phyloP scores from a whole-genome alignment of 2,113 vertebrate genomes.

The Neodon shergylaensis region DNA sequence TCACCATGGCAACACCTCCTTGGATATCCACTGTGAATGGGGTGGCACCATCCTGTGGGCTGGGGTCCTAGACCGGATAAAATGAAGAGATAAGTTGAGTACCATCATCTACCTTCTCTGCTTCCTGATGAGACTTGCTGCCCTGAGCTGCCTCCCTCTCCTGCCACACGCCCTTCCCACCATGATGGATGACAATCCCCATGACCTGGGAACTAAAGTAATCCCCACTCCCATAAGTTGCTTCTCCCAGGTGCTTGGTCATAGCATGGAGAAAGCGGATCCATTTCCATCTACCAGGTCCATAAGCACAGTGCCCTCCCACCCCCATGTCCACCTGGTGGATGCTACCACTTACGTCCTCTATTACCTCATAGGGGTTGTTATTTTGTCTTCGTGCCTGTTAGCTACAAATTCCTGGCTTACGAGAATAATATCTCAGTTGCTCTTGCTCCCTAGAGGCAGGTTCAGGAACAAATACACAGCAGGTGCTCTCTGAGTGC shows the following conservation, averaged over 20 bases:
- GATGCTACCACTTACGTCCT: neutral
- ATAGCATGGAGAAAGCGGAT: neutral
- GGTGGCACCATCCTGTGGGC: neutral
- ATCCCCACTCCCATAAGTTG: neutral
- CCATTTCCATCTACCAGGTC: neutral
- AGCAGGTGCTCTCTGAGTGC: too few relatives aligned
- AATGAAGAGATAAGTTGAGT: neutral
- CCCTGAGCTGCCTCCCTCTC: neutral
- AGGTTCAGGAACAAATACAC: neutral
- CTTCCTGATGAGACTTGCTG: neutral
- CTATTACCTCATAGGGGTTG: too few relatives aligned
- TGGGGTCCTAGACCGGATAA: neutral
- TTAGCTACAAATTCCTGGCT: neutral
- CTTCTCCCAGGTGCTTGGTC: neutral
- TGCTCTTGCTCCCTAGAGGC: neutral
- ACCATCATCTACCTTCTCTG: neutral
- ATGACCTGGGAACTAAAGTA: neutral
- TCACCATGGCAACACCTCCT: neutral
- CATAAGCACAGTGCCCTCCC: neutral
- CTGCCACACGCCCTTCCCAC: neutral
- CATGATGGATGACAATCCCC: neutral
- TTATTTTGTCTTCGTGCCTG: neutral
- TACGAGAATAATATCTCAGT: neutral
- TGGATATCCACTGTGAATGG: too few relatives aligned
- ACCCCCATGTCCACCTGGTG: neutral